Conservation (phyloP, 2,888 invertebrate genomes). For the Leucophenga montana region DNA sequence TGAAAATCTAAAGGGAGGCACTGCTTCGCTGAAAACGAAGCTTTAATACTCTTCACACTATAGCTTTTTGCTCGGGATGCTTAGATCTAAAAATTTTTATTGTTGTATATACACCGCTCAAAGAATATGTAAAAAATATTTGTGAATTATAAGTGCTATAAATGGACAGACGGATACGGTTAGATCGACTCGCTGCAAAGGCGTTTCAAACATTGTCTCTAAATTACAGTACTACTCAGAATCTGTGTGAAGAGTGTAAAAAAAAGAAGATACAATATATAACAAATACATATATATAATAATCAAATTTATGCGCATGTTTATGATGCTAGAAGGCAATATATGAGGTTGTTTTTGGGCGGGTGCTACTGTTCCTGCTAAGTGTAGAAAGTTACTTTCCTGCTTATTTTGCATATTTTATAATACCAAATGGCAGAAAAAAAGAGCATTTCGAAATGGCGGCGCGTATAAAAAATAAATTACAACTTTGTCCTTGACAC, state of each 20-base stretch:
- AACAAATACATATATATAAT: background rate
- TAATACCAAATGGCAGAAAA: background rate
- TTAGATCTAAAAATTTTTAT: too few relatives aligned
- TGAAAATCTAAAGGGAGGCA: background rate
- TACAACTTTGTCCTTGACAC: background rate
- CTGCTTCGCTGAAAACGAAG: too few relatives aligned
- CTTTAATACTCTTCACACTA: too few relatives aligned
- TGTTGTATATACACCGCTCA: too few relatives aligned
- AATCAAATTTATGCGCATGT: slow-evolving; percentile 1
- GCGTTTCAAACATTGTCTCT: too few relatives aligned
- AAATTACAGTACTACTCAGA: too few relatives aligned
- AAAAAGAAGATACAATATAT: background rate
- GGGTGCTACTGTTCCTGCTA: background rate
- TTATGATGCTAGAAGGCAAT: background rate
- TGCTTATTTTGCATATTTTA: background rate
- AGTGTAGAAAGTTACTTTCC: background rate
- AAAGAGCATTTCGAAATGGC: background rate
- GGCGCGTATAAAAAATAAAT: background rate
- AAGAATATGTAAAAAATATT: too few relatives aligned
- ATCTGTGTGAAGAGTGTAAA: too few relatives aligned
- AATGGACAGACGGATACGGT: too few relatives aligned
- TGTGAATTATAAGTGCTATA: too few relatives aligned
- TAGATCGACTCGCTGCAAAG: too few relatives aligned
- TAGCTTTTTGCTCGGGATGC: too few relatives aligned
- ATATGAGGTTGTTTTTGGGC: background rate